Evolutionary conservation across 2,797 vertebrate genomes (phyloP), one percentile per base, ranked within the genome.

Genomic region (Gambusia yucatana): DNA sequence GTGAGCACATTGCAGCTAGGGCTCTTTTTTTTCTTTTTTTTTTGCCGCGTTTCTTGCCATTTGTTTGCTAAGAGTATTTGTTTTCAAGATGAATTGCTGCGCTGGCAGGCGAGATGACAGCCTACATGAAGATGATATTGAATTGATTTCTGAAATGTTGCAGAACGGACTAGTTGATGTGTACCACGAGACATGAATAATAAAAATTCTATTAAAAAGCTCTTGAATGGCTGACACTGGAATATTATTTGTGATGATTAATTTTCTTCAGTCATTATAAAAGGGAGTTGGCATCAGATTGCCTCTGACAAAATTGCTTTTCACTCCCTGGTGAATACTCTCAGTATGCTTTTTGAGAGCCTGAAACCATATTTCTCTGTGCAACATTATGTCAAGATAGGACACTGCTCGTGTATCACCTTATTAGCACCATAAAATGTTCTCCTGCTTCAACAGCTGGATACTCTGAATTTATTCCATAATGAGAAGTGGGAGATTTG

Each of bases 161-260:
- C 96, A 95, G 95, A 96, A 96, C 96, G 95, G 95, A 96, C 94
- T 96, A 93, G 96, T 97, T 97, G 96, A 98, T 97, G 96, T 97
- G 96, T 96, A 94, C 95, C 93, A 94, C 91, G 93, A 97, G 97
- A 96, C 96, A 97, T 95, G 96, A 97, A 97, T 98, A 97, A 96
- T 97, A 97, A 97, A 97, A 97, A 98, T 98, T 97, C 97, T 97
- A 98, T 98, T 98, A 98, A 97, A 97, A 97, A 96, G 95, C 96
- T 96, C 97, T 96, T 97, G 96, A 97, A 97, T 94, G 94, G 96
- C 96, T 96, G 97, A 97, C 97, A 97, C 96, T 94, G 93, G 97
- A 97, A 96, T 97, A 97, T 98, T 97, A 97, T 98, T 98, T 96
- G 94, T 93, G 91, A 97, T 98, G 97, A 98, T 97, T 97, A 97